These are phyloP conservation scores for Agonopterix alstromeriana DNA, from an alignment of 2,888 invertebrate species.

Conservation along the genomic window DNA sequence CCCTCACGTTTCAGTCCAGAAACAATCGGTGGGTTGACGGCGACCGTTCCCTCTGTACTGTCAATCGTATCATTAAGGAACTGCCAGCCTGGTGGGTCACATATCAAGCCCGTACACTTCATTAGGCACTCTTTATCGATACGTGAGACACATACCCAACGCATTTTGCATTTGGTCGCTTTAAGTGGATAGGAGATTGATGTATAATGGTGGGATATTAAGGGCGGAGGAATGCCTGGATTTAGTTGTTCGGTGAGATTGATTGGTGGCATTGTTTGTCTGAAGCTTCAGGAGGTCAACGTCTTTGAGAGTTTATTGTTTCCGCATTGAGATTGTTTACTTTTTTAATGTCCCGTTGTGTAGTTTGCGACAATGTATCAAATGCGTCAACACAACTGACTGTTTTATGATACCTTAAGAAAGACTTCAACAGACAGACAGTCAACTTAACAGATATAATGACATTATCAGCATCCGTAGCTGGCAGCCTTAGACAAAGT, in stretches of 20 bases:
- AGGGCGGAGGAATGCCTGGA: conserved; percentile 9
- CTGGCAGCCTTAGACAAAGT: too few species aligned
- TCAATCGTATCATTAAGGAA: conserved; percentile 68
- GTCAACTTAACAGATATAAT: too few species aligned
- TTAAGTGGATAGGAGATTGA: conserved; percentile 58
- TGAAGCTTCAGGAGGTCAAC: neutral
- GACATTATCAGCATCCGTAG: too few species aligned
- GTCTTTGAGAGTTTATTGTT: too few species aligned
- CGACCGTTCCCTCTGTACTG: conserved; percentile 58
- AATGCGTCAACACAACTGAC: too few species aligned
- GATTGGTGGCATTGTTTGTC: neutral
- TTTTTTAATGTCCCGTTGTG: too few species aligned
- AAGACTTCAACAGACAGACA: too few species aligned
- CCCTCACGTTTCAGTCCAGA: conserved; percentile 44
- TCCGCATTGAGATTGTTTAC: too few species aligned
- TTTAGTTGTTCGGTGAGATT: too few species aligned
- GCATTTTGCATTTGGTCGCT: conserved; percentile 38
- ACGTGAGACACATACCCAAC: conserved; percentile 64
- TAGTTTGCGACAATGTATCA: too few species aligned
- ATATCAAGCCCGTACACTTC: conserved; percentile 63
- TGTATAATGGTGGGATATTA: conserved; percentile 60
- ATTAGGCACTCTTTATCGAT: conserved; percentile 50
- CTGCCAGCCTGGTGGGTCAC: conserved; percentile 51
- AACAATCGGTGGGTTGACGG: conserved; percentile 60
- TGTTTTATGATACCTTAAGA: too few species aligned